Conservation (phyloP, 2,888 invertebrate species). For the Acronicta leporina region DNA sequence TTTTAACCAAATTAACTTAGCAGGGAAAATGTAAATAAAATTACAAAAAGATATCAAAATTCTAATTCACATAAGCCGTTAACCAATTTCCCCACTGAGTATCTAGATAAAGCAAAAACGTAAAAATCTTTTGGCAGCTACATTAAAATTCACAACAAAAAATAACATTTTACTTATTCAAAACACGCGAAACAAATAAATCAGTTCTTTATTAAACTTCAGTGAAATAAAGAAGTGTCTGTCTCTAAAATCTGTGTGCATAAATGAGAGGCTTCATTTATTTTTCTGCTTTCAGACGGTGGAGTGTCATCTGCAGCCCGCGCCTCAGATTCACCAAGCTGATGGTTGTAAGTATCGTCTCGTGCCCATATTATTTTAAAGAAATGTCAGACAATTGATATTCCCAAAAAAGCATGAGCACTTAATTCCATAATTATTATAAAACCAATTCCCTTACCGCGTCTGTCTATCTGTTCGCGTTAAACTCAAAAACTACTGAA, state of each 20-base stretch:
- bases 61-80: background rate
- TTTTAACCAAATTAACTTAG: too few species aligned
- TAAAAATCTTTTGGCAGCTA: background rate
- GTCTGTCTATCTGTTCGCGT: too few species aligned
- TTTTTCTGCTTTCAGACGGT: constrained; percentile 18
- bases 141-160: background rate
- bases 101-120: background rate
- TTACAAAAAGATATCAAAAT: too few species aligned
- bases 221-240: constrained; percentile 13
- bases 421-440: too few species aligned
- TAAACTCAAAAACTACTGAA: too few species aligned
- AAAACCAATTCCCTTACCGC: too few species aligned
- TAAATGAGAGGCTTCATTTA: constrained; percentile 17
- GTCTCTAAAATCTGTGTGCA: constrained; percentile 14
- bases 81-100: too few species aligned
- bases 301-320: constrained; percentile 2
- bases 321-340: constrained; percentile 22
- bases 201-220: constrained; percentile 22
- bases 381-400: too few species aligned
- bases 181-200: constrained; percentile 8
- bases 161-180: background rate
- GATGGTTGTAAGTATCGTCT: constrained; percentile 35
- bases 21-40: too few species aligned
- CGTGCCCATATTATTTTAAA: too few species aligned
- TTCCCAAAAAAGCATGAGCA: too few species aligned